phyloP scores from a whole-genome alignment of 2,797 vertebrate species.

The Anas georgica region DNA sequence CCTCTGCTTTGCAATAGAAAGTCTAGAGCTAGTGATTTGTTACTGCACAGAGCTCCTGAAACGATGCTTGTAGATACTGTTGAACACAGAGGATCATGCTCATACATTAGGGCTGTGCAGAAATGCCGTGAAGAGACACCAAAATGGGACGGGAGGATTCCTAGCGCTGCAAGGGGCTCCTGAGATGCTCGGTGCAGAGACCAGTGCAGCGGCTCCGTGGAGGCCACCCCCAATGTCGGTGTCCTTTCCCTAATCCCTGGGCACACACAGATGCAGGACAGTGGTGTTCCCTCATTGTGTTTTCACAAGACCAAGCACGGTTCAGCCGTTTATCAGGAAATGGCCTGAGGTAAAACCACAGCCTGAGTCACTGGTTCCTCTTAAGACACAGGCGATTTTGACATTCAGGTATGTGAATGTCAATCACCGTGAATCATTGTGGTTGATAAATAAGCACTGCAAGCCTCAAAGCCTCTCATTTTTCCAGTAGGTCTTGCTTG shows the following conservation, averaged over 20 bases:
- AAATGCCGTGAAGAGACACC: neutral
- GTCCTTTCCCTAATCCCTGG: neutral
- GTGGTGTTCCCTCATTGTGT: neutral
- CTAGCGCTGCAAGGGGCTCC: neutral
- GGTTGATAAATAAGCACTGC: neutral
- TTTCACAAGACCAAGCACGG: slow-evolving; percentile 25
- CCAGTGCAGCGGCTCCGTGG: neutral
- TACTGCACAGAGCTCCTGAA: neutral
- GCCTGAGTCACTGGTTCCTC: slow-evolving; percentile 56
- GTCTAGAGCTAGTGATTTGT: neutral
- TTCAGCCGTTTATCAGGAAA: slow-evolving; percentile 45
- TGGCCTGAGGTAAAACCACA: slow-evolving; percentile 52
- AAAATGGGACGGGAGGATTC: neutral
- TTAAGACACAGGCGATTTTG: slow-evolving; percentile 37
- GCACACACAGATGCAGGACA: neutral
- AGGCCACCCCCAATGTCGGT: neutral
- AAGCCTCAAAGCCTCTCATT: neutral
- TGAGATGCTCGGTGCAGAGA: neutral
- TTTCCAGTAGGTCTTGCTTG: neutral
- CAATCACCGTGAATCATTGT: slow-evolving; percentile 39
- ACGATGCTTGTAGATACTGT: neutral
- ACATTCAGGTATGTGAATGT: slow-evolving; percentile 22
- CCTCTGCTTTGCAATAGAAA: rapidly evolving
- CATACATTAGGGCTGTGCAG: neutral
- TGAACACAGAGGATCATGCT: neutral